Evolutionary conservation across 2,113 vertebrate genomes (phyloP).

Genomic region (Sceloporus undulatus): DNA sequence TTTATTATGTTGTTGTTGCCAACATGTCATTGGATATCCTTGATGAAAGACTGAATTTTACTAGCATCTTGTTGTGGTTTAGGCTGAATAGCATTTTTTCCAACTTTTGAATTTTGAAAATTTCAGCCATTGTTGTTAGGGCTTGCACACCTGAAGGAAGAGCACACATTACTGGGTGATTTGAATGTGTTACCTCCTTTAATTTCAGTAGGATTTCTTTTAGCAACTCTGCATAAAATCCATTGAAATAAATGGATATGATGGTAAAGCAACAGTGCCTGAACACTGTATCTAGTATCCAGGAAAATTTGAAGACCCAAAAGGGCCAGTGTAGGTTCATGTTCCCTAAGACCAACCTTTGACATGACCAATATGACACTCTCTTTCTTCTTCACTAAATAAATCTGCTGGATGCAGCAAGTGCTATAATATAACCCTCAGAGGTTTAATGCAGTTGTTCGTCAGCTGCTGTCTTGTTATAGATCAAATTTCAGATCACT

Average conservation of each 20-base stretch:
- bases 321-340: constrained; percentile 29
- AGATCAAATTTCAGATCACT: constrained; percentile 69
- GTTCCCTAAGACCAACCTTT: constrained; percentile 13
- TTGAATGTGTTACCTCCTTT: neutral
- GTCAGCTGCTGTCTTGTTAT: constrained; percentile 65
- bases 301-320: neutral
- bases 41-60: neutral
- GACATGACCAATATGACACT: neutral
- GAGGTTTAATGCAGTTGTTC: constrained; percentile 70
- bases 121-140: no score
- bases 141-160: neutral
- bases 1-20: neutral
- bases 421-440: constrained; percentile 44
- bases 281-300: neutral
- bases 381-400: neutral
- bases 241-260: neutral
- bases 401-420: constrained; percentile 52
- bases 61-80: neutral
- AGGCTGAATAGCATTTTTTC: neutral
- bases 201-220: neutral
- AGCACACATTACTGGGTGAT: neutral
- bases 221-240: neutral
- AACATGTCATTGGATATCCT: neutral
- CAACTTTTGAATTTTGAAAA: no score
- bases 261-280: neutral